Conservation (phyloP, 2,888 invertebrate genomes). For the Melanophora roralis region DNA sequence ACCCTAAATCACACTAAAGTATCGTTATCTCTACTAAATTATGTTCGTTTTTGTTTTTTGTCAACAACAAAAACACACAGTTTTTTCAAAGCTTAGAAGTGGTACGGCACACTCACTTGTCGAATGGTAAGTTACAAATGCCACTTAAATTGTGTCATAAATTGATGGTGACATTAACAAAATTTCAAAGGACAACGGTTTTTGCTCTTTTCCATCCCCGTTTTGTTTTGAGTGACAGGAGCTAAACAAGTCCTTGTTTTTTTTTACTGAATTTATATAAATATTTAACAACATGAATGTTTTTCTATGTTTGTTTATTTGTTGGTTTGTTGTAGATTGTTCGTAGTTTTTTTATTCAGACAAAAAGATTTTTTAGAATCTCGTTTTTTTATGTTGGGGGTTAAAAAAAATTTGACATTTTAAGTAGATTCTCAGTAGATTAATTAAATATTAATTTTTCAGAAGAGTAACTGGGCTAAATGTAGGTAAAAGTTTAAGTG, state of each 20-base stretch:
- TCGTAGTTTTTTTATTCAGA: slow-evolving; percentile 9
- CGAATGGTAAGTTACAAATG: background rate
- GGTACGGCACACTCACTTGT: background rate
- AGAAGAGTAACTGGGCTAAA: background rate
- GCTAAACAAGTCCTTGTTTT: slow-evolving; percentile 19
- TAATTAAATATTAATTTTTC: slow-evolving; percentile 41
- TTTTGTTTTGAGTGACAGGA: slow-evolving; percentile 37
- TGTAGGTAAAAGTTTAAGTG: background rate
- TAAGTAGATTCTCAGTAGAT: slow-evolving; percentile 4
- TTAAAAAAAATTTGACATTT: slow-evolving; percentile 45
- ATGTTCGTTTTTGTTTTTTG: background rate
- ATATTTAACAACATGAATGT: slow-evolving; percentile 26
- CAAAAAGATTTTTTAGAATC: background rate
- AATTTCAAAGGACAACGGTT: background rate
- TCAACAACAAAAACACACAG: background rate
- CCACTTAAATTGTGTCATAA: slow-evolving; percentile 42
- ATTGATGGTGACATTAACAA: slow-evolving; percentile 17
- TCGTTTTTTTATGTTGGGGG: background rate
- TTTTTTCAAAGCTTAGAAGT: slow-evolving; percentile 8
- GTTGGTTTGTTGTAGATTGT: background rate
- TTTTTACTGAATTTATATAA: slow-evolving; percentile 8
- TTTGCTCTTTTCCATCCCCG: background rate
- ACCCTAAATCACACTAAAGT: background rate
- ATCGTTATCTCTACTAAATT: background rate
- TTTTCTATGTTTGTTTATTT: background rate